Evolutionary conservation across 2,888 invertebrate genomes (phyloP).

Genomic region (Melanargia galathea): DNA sequence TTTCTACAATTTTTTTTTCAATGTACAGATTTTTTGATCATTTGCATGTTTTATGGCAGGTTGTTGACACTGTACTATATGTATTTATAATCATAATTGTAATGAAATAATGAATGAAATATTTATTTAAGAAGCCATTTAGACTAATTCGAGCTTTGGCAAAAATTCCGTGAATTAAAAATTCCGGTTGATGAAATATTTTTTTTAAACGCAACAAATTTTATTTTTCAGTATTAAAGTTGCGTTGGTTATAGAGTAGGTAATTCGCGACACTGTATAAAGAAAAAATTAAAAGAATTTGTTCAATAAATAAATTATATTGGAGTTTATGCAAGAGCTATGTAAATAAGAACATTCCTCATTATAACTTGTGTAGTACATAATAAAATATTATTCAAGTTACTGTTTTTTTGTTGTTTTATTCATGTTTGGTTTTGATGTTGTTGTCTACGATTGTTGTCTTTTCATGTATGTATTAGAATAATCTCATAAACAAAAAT

Average conservation of each 20-base stretch:
- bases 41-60: conserved; percentile 34
- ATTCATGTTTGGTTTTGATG: conserved; percentile 44
- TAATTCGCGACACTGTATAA: conserved; percentile 48
- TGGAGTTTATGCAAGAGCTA: conserved; percentile 68
- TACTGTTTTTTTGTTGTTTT: conserved; percentile 73
- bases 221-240: conserved; percentile 68
- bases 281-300: conserved; percentile 46
- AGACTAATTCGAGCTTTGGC: conserved; percentile 38
- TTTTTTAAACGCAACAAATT: conserved; percentile 47
- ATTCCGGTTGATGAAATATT: conserved; percentile 47
- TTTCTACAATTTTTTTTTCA: conserved; percentile 35
- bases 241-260: conserved; percentile 55
- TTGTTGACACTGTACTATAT: conserved; percentile 38
- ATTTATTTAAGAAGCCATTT: conserved; percentile 45
- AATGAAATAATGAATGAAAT: conserved; percentile 32
- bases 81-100: conserved; percentile 35
- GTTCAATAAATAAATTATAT: conserved; percentile 53
- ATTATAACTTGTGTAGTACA: conserved; percentile 81
- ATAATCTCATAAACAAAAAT: too few relatives aligned
- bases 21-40: conserved; percentile 38
- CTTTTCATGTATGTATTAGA: too few relatives aligned
- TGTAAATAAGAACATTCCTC: conserved; percentile 83
- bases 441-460: too few relatives aligned
- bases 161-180: conserved; percentile 40
- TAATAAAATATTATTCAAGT: conserved; percentile 82